Conservation (phyloP, 2,113 vertebrate species). For the Euleptes europaea region DNA sequence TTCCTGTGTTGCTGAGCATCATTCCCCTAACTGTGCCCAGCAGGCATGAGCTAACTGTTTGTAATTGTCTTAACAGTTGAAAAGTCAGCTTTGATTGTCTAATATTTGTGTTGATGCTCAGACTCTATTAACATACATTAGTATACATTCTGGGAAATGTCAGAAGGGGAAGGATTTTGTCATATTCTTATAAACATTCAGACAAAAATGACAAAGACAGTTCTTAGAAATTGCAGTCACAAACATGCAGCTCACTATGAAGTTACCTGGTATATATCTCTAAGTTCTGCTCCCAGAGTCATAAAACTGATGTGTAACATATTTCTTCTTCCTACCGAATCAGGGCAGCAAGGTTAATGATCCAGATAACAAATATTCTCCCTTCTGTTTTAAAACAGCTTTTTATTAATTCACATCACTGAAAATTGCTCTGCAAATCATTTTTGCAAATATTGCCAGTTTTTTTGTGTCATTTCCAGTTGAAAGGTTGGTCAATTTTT, state of each 20-base stretch:
- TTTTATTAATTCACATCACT: background rate
- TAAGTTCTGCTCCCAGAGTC: background rate
- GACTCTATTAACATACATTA: slow-evolving; percentile 56
- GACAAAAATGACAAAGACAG: background rate
- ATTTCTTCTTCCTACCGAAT: background rate
- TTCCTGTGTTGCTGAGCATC: background rate
- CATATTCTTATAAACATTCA: slow-evolving; percentile 25
- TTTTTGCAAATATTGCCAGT: background rate
- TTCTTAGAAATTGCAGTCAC: background rate
- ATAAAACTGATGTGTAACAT: background rate
- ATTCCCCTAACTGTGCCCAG: background rate
- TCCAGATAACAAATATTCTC: background rate
- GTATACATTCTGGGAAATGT: slow-evolving; percentile 43
- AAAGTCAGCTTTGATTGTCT: slow-evolving; percentile 46
- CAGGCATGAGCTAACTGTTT: background rate
- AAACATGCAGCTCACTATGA: accelerated
- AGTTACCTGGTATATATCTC: accelerated
- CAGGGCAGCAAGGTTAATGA: background rate
- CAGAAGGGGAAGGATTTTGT: slow-evolving; percentile 13
- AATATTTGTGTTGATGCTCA: slow-evolving; percentile 40
- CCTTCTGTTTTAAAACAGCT: background rate
- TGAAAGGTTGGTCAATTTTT: background rate
- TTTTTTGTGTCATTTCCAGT: background rate
- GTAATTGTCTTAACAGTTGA: slow-evolving; percentile 59
- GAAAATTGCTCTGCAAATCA: background rate